phyloP scores from a whole-genome alignment of 2,888 invertebrate species.

The Hirtodrosophila alboralis region DNA sequence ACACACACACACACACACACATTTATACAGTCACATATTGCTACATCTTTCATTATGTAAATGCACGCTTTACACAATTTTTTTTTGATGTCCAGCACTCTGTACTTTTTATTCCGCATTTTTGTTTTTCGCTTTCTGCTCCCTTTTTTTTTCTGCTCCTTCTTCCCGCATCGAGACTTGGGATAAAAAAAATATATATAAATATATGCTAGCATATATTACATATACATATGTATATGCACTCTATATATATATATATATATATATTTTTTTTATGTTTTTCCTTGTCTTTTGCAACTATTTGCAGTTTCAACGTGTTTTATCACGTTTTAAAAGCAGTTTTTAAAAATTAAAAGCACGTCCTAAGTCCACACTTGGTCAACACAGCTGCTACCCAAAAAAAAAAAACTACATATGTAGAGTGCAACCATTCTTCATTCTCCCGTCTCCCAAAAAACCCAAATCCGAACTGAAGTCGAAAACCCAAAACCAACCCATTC shows the following conservation, averaged over 20 bases:
- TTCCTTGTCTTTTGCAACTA: constrained; percentile 35
- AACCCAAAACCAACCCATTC: neutral
- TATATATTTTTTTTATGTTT: constrained; percentile 15
- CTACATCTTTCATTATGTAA: constrained; percentile 83
- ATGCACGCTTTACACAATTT: constrained; percentile 80
- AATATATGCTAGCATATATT: constrained; percentile 30
- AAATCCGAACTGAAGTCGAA: neutral
- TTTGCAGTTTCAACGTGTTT: constrained; percentile 78
- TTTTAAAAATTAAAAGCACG: constrained; percentile 82
- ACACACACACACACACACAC: constrained; percentile 22
- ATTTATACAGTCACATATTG: constrained; percentile 52
- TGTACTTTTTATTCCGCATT: constrained; percentile 22
- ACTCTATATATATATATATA: constrained; percentile 17
- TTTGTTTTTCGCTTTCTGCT: constrained; percentile 8
- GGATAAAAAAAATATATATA: constrained; percentile 49
- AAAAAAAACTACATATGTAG: neutral
- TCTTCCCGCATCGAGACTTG: constrained; percentile 44
- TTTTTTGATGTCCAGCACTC: constrained; percentile 49
- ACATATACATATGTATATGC: constrained; percentile 1
- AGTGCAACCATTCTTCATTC: no score
- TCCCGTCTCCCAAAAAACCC: neutral
- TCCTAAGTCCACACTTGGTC: constrained; percentile 80
- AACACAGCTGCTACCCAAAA: constrained; percentile 53
- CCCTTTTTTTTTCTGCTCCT: constrained; percentile 20
- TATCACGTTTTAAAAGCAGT: constrained; percentile 81